Evolutionary conservation across 2,888 invertebrate species (phyloP).

Genomic region (Pyrrhia umbra): DNA sequence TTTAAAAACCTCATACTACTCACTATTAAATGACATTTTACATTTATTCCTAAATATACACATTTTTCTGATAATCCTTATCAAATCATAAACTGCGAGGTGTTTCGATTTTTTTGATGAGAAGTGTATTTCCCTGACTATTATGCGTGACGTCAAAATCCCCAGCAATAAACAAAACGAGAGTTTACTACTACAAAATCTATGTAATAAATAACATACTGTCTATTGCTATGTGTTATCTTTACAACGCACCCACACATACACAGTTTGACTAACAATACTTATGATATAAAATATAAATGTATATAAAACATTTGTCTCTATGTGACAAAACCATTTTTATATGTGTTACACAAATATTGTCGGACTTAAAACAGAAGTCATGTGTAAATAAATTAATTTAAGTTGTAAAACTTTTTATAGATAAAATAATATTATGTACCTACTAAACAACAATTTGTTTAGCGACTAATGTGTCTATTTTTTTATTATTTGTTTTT

Average conservation of each 20-base stretch:
- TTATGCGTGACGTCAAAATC: constrained; percentile 4
- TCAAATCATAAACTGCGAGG: too few relatives aligned
- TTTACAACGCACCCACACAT: constrained; percentile 29
- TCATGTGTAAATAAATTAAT: constrained; percentile 58
- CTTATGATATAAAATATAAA: constrained; percentile 14
- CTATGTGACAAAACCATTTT: constrained; percentile 34
- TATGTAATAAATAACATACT: constrained; percentile 57
- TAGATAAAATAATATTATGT: neutral
- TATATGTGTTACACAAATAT: constrained; percentile 49
- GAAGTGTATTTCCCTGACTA: neutral
- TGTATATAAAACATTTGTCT: constrained; percentile 20
- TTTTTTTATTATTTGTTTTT: neutral
- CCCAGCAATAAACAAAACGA: constrained; percentile 46
- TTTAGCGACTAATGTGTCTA: neutral
- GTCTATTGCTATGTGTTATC: constrained; percentile 60
- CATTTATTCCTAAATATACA: too few relatives aligned
- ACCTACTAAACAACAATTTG: neutral
- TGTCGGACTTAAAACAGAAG: constrained; percentile 62
- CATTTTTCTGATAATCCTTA: too few relatives aligned
- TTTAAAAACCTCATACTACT: too few relatives aligned
- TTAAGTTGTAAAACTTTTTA: constrained; percentile 2
- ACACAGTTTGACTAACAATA: neutral
- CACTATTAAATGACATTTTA: too few relatives aligned
- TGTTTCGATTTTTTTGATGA: too few relatives aligned
- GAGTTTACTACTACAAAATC: constrained; percentile 44